Evolutionary conservation across 2,113 vertebrate genomes (phyloP).

Genomic region (Scomber scombrus): DNA sequence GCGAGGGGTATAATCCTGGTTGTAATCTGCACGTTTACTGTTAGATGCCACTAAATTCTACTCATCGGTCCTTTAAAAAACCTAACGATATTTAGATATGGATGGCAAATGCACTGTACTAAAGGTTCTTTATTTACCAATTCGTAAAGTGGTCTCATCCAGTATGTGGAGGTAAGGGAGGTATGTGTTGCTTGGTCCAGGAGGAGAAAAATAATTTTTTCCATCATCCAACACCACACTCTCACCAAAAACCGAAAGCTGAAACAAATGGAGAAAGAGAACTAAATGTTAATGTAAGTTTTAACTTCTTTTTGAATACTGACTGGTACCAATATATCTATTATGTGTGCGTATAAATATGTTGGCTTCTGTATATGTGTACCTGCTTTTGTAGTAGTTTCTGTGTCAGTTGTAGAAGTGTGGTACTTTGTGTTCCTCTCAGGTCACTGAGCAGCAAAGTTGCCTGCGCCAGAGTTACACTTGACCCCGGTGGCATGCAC

Average conservation of each 20-base stretch:
- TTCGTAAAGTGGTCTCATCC: slow-evolving; percentile 87
- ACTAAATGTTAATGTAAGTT: not conserved
- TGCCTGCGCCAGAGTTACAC: slow-evolving; percentile 72
- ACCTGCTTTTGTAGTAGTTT: slow-evolving; percentile 82
- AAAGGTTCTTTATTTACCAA: slow-evolving; percentile 84
- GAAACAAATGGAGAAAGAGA: slow-evolving; percentile 12
- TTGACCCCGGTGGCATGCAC: slow-evolving; percentile 69
- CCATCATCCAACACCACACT: slow-evolving; percentile 72
- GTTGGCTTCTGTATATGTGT: not conserved
- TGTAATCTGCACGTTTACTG: too few relatives aligned
- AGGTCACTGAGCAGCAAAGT: slow-evolving; percentile 77
- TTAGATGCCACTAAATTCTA: too few relatives aligned
- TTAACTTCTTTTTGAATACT: not conserved
- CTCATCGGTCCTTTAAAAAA: too few relatives aligned
- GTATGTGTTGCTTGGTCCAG: slow-evolving; percentile 88
- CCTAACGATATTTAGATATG: too few relatives aligned
- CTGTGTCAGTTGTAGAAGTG: slow-evolving; percentile 72
- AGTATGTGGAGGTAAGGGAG: slow-evolving; percentile 88
- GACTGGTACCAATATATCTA: not conserved
- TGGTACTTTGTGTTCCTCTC: slow-evolving; percentile 52
- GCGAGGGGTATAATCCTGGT: too few relatives aligned
- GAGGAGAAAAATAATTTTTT: slow-evolving; percentile 69
- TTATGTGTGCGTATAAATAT: not conserved
- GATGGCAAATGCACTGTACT: not conserved
- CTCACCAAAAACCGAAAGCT: slow-evolving; percentile 89